Evolutionary conservation across 2,113 vertebrate species (phyloP), one percentile per base, ranked within the genome.

Genomic region (Oceanodroma tethys): DNA sequence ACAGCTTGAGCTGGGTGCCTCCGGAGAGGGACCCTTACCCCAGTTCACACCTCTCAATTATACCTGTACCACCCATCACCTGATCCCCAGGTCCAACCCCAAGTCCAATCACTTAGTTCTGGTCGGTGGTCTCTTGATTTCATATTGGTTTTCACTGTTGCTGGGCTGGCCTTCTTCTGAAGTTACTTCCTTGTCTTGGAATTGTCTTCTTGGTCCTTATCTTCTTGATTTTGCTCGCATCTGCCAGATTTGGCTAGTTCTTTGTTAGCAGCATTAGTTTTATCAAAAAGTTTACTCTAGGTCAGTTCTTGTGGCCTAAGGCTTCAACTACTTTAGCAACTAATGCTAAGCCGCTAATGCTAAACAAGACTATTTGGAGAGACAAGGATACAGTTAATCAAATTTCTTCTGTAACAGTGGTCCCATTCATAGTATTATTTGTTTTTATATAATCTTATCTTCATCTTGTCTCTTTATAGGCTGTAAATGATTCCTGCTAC

Each of bases 401-500:
- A 38, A 59, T 59, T 71, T 62, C 25, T 81, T 90, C 34, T 90
- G 0, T 50, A 67, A 63, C 47, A 58, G 11, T 59, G 52, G 14
- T 86, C 10, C 29, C 27, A 23, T 90, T 95, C 42, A 58, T 74
- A 59, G 19, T 45, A 13, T 17, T 74, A 27, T 67, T 88, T 94
- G 29, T 5, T 55, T 48, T 66, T 63, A 52, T 68, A 47, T 79
- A 85, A 78, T 90, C n/a, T 59, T 89, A 32, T 40, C 56, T 88
- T 52, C 9, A 22, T 95, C 26, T 92, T 86, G 38, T 85, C 90
- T 72, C 84, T 79, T 95, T 90, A 45, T 98, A 99, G 99, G 98
- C 99, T 22, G 99, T 99, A 86, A 99, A 99, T 88, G 99, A 99
- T 50, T 99, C 99, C 2, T 99, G 99, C 96, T 99, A 99, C 92